Evolutionary conservation across 2,113 vertebrate species (phyloP), one percentile per base, ranked within the genome.

Genomic region (Platanista minor): DNA sequence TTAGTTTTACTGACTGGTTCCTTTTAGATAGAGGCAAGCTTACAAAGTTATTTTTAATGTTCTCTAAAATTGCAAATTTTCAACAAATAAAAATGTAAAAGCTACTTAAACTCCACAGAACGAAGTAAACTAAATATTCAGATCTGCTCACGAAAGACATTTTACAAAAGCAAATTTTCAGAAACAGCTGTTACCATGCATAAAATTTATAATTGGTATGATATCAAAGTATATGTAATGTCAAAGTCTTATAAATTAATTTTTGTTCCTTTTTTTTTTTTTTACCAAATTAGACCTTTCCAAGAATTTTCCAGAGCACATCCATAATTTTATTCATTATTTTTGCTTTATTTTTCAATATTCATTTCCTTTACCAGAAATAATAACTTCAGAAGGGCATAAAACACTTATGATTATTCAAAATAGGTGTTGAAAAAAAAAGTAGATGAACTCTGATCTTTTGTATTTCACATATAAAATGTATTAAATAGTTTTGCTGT

Each of bases 31-130:
- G 18, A 77, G 27, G 57, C 14, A 82, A 83, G 6, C 27, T 91
- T 84, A 57, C 25, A 36, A 69, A 87, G 27, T 84, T 87, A 77
- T 18, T 88, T 62, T 80, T 15, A 77, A 66, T 72, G 18, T 43
- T 95, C 61, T 88, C 36, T 81, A 77, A 54, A 64, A 90, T n/a
- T 84, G 8, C 80, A 91, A 94, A 92, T 54, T 83, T 46, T 91
- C 74, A 91, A 43, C 46, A 69, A 91, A 82, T 61, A 31, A 61
- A 87, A 95, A 33, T 62, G 66, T 18, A n/a, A 86, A 86, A 52
- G 8, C 25, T 61, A 15, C 67, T 96, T 92, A 93, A 93, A 78
- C 77, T 71, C 10, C 20, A 90, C 43, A 77, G 31, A 81, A 92
- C 33, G 29, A 93, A 69, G 15, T 31, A 67, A 87, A 62, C 10